Evolutionary conservation across 1,140 invertebrate species (phyloP), one percentile per base, ranked within the genome.

Genomic region (Sarcophaga bullata): DNA sequence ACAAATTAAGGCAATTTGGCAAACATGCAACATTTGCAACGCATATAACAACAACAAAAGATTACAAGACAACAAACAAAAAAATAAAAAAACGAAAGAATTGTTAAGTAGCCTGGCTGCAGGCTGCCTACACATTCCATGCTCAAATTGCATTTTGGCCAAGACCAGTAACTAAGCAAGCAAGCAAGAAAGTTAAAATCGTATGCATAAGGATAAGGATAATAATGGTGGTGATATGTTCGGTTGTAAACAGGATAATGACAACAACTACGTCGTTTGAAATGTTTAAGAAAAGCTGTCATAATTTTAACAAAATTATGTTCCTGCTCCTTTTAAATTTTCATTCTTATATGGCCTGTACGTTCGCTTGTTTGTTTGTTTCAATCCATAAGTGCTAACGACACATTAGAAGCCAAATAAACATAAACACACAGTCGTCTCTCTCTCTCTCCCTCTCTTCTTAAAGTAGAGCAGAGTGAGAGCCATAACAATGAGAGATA

Each of bases 301-400:
- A 68, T 68, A 68, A 68, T 68, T 68, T 68, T 19, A 68, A 8
- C 19, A 19, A 68, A 68, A 68, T 68, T 68, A 68, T 68, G 62
- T 37, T 37, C 25, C 4, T 4, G 25, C 4, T 37, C 25, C 25
- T 37, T 37, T 37, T 2, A 37, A 37, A 19, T 9, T 19, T 25
- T 68, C 19, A 19, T 68, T 25, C 3, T 68, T 68, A 17, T n/a
- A 6, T 68, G 62, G 3, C 15, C n/a, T n/a, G n/a, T n/a, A n/a
- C n/a, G 0, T 62, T 37, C 25, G 25, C 4, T 37, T 68, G 62
- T 9, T 37, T 68, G 62, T 68, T 68, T 68, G 54, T 58, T 13
- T 13, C n/a, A 13, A n/a, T 58, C 54, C 54, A n/a, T 58, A 58
- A 58, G 54, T 58, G 54, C 54, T 58, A 58, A 58, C 54, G 54